Percentiles rank a stretch among this genome's conserved stretches.
These are phyloP conservation scores for Axis porcinus DNA, from an alignment of 2,113 vertebrate genomes.

Conservation along the genomic window DNA sequence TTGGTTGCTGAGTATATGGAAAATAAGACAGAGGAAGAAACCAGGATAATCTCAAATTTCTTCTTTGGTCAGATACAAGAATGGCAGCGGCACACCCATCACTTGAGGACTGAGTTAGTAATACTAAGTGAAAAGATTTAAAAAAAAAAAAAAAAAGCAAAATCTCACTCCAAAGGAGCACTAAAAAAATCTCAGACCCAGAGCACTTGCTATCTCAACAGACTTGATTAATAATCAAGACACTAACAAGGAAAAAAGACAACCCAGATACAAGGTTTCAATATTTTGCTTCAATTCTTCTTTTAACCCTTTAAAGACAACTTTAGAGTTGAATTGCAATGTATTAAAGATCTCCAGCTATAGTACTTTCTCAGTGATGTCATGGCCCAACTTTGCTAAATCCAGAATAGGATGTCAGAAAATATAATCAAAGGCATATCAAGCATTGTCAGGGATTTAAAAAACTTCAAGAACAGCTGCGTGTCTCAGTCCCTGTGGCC, in stretches of 20 bases:
- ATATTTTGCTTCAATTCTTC: neutral
- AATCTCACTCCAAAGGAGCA: neutral
- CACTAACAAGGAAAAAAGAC: neutral
- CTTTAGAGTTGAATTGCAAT: neutral
- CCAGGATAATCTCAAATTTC: neutral
- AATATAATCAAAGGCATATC: neutral
- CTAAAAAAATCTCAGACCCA: neutral
- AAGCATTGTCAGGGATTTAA: neutral
- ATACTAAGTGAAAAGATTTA: neutral
- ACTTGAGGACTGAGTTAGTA: neutral
- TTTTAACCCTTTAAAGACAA: neutral
- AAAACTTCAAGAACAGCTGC: neutral
- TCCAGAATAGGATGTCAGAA: neutral
- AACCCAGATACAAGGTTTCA: neutral
- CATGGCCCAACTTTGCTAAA: neutral
- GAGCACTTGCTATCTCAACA: neutral
- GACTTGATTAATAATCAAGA: neutral
- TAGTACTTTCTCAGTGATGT: neutral
- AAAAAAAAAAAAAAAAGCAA: neutral
- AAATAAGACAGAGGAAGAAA: neutral
- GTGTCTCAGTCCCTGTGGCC: neutral
- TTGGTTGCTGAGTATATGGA: neutral
- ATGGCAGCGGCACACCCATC: neutral
- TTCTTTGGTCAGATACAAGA: neutral
- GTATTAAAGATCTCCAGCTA: neutral